These are phyloP conservation scores for Cryptomyrus ogoouensis DNA, from an alignment of 2,113 vertebrate species.

Conservation along the genomic window DNA sequence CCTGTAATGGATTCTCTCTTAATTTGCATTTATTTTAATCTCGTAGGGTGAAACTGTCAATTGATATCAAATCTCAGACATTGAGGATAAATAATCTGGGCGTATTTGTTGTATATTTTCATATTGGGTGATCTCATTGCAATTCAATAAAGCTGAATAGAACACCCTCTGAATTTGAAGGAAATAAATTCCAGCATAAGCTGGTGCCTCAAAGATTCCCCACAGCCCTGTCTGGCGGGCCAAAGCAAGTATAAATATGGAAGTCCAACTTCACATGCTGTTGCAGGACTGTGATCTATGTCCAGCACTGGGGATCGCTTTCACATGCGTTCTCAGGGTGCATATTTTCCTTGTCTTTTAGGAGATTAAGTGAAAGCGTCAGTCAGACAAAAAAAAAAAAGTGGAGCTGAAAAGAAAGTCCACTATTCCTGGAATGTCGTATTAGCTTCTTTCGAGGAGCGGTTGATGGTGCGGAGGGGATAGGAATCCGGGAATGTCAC, in stretches of 20 bases:
- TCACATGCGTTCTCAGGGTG: constrained; percentile 16
- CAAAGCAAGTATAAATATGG: constrained; percentile 25
- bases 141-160: constrained; percentile 4
- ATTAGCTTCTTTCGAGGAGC: neutral
- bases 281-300: constrained; percentile 23
- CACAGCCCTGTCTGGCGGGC: constrained; percentile 19
- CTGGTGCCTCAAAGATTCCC: constrained; percentile 17
- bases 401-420: neutral
- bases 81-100: neutral
- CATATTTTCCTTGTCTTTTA: constrained; percentile 17
- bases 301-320: constrained; percentile 24
- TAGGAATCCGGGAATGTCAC: constrained; percentile 41
- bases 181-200: constrained; percentile 26
- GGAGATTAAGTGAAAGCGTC: constrained; percentile 14
- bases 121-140: constrained; percentile 4
- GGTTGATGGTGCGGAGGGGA: constrained; percentile 28
- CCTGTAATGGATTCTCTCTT: neutral
- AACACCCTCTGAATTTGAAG: constrained; percentile 8
- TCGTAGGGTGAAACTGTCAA: neutral
- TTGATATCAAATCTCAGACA: neutral
- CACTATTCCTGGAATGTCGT: neutral
- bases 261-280: constrained; percentile 4
- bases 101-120: neutral
- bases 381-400: neutral
- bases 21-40: neutral